These are phyloP conservation scores for Silurus asotus DNA, from an alignment of 2,113 vertebrate species.

Conservation along the genomic window DNA sequence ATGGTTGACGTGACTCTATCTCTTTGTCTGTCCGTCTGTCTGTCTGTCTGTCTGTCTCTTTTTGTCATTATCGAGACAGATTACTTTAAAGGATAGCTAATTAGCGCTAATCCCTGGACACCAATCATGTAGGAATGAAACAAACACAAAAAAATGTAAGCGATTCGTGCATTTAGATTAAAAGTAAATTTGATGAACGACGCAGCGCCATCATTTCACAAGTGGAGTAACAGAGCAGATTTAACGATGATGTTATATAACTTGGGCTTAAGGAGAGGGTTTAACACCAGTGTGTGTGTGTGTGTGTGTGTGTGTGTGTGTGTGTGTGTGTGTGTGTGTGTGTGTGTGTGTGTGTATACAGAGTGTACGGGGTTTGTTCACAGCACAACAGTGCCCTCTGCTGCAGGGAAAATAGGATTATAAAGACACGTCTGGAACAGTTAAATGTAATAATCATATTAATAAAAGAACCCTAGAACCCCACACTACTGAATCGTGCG, in stretches of 20 bases:
- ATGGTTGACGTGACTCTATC: background rate
- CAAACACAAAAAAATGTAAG: background rate
- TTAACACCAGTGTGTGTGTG: background rate
- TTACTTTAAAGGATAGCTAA: slow-evolving; percentile 5
- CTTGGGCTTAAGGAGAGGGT: background rate
- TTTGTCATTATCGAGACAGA: background rate
- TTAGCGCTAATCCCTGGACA: background rate
- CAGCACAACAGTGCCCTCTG: slow-evolving; percentile 33
- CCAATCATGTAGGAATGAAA: background rate
- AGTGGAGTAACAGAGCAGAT: background rate
- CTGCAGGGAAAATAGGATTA: background rate
- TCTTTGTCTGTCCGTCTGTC: background rate
- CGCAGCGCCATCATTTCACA: background rate
- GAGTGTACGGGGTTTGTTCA: background rate
- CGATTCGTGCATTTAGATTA: slow-evolving; percentile 2
- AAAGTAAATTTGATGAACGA: slow-evolving; percentile 6
- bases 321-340: slow-evolving; percentile 15
- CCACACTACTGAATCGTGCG: background rate
- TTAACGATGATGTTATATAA: background rate
- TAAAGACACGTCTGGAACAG: background rate
- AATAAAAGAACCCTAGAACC: background rate
- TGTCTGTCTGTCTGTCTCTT: background rate
- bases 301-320: slow-evolving; percentile 7
- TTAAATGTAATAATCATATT: background rate
- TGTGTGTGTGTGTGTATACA: background rate